Conservation (phyloP, 2,797 vertebrate species). For the Podarcis siculus region DNA sequence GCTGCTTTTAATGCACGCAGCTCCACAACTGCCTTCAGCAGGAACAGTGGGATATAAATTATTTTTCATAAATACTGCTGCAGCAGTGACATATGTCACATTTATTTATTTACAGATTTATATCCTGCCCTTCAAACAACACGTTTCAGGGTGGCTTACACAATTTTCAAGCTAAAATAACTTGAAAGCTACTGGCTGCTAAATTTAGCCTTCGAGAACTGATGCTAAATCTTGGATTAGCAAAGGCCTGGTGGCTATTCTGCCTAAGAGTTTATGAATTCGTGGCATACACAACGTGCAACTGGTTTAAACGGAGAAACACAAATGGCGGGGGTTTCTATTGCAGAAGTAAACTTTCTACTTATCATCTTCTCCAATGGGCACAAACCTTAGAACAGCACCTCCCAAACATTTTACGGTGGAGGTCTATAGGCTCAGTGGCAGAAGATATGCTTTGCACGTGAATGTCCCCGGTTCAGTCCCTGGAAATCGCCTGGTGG, state of each 20-base stretch:
- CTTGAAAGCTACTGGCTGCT: neutral
- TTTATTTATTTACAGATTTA: slow-evolving; percentile 4
- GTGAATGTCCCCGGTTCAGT: neutral
- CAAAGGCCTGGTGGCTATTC: neutral
- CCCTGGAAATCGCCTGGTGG: neutral
- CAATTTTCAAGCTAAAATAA: neutral
- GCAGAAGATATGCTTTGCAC: neutral
- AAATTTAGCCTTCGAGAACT: neutral
- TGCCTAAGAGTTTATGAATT: neutral
- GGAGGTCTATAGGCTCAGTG: neutral
- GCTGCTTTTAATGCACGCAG: no score
- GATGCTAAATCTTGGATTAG: neutral
- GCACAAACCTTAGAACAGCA: neutral
- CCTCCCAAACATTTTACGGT: neutral
- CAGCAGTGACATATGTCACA: neutral
- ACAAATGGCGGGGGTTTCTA: neutral
- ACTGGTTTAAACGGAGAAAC: neutral
- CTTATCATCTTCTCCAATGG: neutral
- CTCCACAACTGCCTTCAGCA: no score
- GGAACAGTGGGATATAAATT: neutral
- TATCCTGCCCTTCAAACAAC: neutral
- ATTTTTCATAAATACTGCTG: neutral
- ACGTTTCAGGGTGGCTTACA: neutral
- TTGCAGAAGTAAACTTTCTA: neutral
- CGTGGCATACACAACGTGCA: neutral